A percentile compares a stretch with the other conserved stretches of the same genome.
Conservation (phyloP, 2,888 invertebrate genomes). For the Athalia rosae region DNA sequence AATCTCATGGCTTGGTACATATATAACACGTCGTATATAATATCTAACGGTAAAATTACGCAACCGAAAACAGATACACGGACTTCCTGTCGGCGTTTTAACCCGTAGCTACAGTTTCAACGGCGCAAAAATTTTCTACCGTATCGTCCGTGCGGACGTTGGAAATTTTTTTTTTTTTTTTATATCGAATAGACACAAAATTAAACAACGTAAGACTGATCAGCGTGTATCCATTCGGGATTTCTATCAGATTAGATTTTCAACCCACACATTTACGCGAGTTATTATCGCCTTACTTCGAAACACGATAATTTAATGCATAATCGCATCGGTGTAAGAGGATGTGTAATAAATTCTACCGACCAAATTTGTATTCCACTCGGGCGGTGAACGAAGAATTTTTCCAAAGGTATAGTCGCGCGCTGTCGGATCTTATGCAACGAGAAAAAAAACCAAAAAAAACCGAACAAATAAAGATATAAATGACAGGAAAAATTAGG, state of each 20-base stretch:
- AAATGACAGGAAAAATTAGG: too few species aligned
- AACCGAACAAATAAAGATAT: neutral
- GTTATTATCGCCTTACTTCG: conserved; percentile 12
- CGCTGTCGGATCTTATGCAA: conserved; percentile 45
- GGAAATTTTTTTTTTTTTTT: too few species aligned
- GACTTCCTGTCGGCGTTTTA: conserved; percentile 10
- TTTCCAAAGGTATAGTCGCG: conserved; percentile 30
- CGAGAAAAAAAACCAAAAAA: conserved; percentile 27
- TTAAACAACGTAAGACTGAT: conserved; percentile 19
- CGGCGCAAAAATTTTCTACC: too few species aligned
- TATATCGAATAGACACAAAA: neutral
- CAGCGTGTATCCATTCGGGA: neutral
- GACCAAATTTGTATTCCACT: conserved; percentile 46
- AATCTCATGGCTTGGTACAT: neutral
- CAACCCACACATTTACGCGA: neutral
- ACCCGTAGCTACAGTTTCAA: neutral
- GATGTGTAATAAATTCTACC: conserved; percentile 40
- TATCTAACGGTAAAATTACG: conserved; percentile 33
- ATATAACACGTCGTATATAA: neutral
- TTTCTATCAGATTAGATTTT: neutral
- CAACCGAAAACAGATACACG: conserved; percentile 8
- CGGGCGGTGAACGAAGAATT: conserved; percentile 32
- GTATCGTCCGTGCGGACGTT: neutral
- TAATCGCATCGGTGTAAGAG: conserved; percentile 28
- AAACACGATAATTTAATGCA: neutral